Evolutionary conservation across 1,140 invertebrate species (phyloP), one percentile per base, ranked within the genome.

Genomic region (Wiebesia pumilae): DNA sequence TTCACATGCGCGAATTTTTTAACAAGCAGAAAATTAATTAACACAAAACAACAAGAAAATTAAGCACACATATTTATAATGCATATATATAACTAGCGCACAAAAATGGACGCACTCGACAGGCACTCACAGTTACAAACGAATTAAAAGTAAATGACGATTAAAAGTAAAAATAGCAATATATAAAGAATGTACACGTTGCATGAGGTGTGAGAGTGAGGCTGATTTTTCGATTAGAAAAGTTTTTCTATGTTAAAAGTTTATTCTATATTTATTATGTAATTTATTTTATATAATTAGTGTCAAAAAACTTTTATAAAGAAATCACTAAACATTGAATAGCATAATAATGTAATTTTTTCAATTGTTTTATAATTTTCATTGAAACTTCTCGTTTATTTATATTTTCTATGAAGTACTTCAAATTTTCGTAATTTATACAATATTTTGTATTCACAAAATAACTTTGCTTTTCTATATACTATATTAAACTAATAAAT

Each of bases 81-180:
- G 51, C 51, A 77, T 86, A 77, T 86, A 2, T 82, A 69, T 79
- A 86, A 79, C 81, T 83, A 79, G 73, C 81, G 80, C 81, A 87
- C 80, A 73, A 83, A 87, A 83, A 62, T 87, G 81, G 81, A 87
- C 85, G 81, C 85, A 87, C 73, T 87, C 80, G 43, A 83, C 85
- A 87, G 85, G 81, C 85, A 87, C 85, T 87, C 85, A 43, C 85
- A 83, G 81, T 83, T 87, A 83, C 33, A 87, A 78, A 83, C 62
- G 27, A 73, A 85, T 77, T 86, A 77, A 47, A 86, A 77, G 1
- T 86, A 86, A 47, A 82, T 86, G 84, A 77, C 67, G 43, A 75
- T 86, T 75, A 80, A 81, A 82, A 65, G 12, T 75, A 65, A 81
- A 86, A 73, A 7, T 81, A 86, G 71, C 21, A 21, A 33, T 75